Evolutionary conservation across 2,888 invertebrate species (phyloP).

Genomic region (Cephus rjabovi): DNA sequence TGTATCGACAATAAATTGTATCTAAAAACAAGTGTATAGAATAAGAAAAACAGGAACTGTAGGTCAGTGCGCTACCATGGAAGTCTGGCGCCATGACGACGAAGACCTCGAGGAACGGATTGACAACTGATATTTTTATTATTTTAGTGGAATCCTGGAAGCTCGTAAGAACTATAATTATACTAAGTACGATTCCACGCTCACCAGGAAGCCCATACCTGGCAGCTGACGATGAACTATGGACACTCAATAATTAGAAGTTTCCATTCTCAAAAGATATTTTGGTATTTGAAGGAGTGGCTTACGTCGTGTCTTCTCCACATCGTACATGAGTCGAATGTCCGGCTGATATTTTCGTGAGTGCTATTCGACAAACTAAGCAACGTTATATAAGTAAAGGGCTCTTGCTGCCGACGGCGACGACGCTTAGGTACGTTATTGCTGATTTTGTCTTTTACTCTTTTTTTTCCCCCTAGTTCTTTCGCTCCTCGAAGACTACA

Average conservation of each 20-base stretch:
- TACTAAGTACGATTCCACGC: neutral
- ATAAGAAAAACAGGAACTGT: conserved; percentile 29
- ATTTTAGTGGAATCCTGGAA: neutral
- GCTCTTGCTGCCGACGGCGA: neutral
- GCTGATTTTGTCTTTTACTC: neutral
- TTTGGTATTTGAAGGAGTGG: neutral
- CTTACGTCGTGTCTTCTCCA: neutral
- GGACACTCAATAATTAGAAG: neutral
- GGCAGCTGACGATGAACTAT: neutral
- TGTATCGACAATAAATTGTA: neutral
- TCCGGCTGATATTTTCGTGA: neutral
- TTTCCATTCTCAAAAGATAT: neutral
- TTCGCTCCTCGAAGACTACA: neutral
- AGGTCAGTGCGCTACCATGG: conserved; percentile 50
- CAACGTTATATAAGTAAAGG: neutral
- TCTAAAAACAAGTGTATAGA: neutral
- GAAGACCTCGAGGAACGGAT: conserved; percentile 25
- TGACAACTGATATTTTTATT: conserved; percentile 44
- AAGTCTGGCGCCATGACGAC: conserved; percentile 37
- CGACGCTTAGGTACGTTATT: neutral
- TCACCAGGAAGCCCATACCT: neutral
- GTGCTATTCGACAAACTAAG: neutral
- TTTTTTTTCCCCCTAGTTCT: neutral
- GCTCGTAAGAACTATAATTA: neutral
- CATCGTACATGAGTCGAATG: neutral